Conservation (phyloP, 2,888 invertebrate species). For the Boloria selene region DNA sequence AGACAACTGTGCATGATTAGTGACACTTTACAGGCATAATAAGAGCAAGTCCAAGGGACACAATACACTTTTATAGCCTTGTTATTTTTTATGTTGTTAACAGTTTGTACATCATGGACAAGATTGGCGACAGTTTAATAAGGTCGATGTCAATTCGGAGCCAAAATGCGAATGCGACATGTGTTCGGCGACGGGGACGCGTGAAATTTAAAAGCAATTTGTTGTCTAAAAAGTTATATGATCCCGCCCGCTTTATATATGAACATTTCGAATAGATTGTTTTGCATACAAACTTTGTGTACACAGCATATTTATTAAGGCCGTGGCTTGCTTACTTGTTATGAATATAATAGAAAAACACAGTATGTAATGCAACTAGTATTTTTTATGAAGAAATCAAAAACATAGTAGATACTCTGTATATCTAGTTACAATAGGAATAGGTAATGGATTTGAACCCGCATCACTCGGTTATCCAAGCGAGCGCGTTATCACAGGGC, state of each 20-base stretch:
- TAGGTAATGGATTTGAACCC: too few relatives aligned
- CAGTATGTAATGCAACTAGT: too few relatives aligned
- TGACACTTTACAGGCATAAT: conserved; percentile 43
- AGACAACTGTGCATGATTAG: conserved; percentile 19
- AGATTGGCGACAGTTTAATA: conserved; percentile 45
- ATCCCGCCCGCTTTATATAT: conserved; percentile 23
- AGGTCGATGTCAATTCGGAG: conserved; percentile 39
- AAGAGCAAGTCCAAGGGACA: conserved; percentile 44
- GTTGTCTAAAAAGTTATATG: conserved; percentile 28
- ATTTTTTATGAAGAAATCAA: too few relatives aligned
- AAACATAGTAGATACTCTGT: too few relatives aligned
- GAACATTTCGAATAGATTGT: conserved; percentile 17
- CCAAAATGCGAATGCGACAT: conserved; percentile 41
- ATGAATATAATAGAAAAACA: not conserved
- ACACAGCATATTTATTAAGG: conserved; percentile 4
- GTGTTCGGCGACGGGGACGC: conserved; percentile 22
- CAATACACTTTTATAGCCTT: conserved; percentile 57
- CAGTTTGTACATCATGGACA: conserved; percentile 50
- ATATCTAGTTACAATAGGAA: too few relatives aligned
- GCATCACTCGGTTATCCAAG: too few relatives aligned
- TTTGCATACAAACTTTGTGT: conserved; percentile 12
- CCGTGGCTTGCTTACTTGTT: not conserved
- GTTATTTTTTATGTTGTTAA: conserved; percentile 72
- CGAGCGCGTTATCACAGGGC: too few relatives aligned
- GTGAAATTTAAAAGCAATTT: conserved; percentile 32